These are phyloP conservation scores for Arizona elegans DNA, from an alignment of 2,113 vertebrate species.

Conservation along the genomic window DNA sequence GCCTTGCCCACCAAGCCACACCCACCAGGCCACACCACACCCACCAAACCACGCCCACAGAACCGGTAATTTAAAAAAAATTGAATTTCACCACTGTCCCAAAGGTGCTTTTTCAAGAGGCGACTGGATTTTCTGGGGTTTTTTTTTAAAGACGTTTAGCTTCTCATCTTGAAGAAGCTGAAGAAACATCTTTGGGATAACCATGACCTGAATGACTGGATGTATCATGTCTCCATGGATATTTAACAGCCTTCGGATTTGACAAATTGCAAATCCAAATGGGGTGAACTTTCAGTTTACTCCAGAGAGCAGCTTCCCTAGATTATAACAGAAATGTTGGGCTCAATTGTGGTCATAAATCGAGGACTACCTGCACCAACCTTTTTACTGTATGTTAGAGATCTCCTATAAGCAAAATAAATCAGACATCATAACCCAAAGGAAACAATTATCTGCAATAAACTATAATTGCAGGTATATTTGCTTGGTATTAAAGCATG, in stretches of 20 bases:
- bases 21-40: too few relatives aligned
- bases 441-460: neutral
- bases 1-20: too few relatives aligned
- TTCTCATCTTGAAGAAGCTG: too few relatives aligned
- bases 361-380: neutral
- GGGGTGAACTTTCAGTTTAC: neutral
- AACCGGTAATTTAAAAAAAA: too few relatives aligned
- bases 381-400: neutral
- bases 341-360: neutral
- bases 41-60: too few relatives aligned
- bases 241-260: neutral
- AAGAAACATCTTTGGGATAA: too few relatives aligned
- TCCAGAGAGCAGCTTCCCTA: neutral
- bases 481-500: neutral
- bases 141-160: too few relatives aligned
- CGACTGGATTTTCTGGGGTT: too few relatives aligned
- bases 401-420: neutral
- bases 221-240: too few relatives aligned
- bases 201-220: too few relatives aligned
- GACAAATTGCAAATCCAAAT: neutral
- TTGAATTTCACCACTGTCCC: too few relatives aligned
- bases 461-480: neutral
- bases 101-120: too few relatives aligned
- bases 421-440: neutral
- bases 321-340: neutral